Evolutionary conservation across 2,797 vertebrate species (phyloP).

Genomic region (Rhinatrema bivittatum): DNA sequence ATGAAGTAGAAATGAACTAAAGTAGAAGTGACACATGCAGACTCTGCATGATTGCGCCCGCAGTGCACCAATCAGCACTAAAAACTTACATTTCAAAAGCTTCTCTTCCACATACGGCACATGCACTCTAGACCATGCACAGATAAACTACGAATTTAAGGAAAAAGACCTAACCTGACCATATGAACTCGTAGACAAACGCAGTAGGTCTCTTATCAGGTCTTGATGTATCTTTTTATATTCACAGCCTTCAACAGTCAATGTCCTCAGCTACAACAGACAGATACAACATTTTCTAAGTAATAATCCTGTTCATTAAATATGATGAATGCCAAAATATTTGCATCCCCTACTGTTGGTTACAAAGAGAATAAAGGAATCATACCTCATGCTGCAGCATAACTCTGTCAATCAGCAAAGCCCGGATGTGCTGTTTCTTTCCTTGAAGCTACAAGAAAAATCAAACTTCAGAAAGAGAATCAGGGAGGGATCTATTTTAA

Average conservation of each 20-base stretch:
- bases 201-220: constrained; percentile 84
- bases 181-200: constrained; percentile 90
- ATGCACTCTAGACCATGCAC: too few relatives aligned
- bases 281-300: constrained; percentile 5
- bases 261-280: constrained; percentile 71
- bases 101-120: too few relatives aligned
- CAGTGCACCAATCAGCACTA: too few relatives aligned
- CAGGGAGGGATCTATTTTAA: too few relatives aligned
- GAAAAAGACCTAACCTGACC: constrained; percentile 83
- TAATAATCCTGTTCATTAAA: not conserved
- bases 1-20: too few relatives aligned
- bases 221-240: constrained; percentile 85
- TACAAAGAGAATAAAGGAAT: too few relatives aligned
- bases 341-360: not conserved
- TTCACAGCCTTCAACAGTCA: constrained; percentile 88
- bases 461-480: not conserved
- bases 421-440: constrained; percentile 92
- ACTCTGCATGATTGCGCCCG: too few relatives aligned
- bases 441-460: constrained; percentile 77
- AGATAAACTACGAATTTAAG: too few relatives aligned
- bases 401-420: constrained; percentile 88
- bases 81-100: too few relatives aligned
- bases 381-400: constrained; percentile 95
- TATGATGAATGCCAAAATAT: not conserved
- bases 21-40: too few relatives aligned